A percentile compares a stretch with the other conserved stretches of the same genome.
phyloP scores from a whole-genome alignment of 2,797 vertebrate genomes.

The Sebastes cheni region DNA sequence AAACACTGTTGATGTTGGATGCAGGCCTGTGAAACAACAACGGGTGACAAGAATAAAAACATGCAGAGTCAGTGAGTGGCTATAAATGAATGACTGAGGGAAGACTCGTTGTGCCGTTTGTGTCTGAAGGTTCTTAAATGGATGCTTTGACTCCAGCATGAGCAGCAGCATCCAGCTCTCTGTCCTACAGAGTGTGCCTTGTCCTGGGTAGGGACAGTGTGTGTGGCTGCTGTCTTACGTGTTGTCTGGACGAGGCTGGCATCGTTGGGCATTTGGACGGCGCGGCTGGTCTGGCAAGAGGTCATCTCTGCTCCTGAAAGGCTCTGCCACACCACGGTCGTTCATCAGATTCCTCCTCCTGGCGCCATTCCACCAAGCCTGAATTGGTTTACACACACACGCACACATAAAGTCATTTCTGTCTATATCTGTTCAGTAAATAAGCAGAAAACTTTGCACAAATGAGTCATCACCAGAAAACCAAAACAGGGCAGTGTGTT shows the following conservation, averaged over 20 bases:
- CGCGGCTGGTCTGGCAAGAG: constrained; percentile 31
- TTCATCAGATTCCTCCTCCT: constrained; percentile 20
- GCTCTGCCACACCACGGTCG: not conserved
- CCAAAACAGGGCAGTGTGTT: not conserved
- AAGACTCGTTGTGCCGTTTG: not conserved
- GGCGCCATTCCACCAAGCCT: constrained; percentile 37
- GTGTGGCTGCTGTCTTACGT: constrained; percentile 43
- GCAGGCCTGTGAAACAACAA: constrained; percentile 43
- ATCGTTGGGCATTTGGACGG: not conserved
- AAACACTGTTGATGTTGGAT: constrained; percentile 30
- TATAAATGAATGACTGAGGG: not conserved
- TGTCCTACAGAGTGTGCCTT: constrained; percentile 16
- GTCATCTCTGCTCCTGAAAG: constrained; percentile 54
- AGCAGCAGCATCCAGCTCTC: constrained; percentile 5
- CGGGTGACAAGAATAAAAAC: not conserved
- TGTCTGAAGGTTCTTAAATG: constrained; percentile 31
- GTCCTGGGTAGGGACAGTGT: constrained; percentile 2
- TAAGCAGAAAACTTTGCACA: not conserved
- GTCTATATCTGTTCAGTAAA: not conserved
- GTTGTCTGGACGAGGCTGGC: constrained; percentile 46
- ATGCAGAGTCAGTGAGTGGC: not conserved
- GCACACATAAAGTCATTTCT: not conserved
- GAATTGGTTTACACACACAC: not conserved
- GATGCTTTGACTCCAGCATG: constrained; percentile 25
- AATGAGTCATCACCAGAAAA: constrained; percentile 20